A percentile compares a stretch with the other conserved stretches of the same genome.
Conservation (phyloP, 2,113 vertebrate genomes). For the Drymodes brunneopygia region DNA sequence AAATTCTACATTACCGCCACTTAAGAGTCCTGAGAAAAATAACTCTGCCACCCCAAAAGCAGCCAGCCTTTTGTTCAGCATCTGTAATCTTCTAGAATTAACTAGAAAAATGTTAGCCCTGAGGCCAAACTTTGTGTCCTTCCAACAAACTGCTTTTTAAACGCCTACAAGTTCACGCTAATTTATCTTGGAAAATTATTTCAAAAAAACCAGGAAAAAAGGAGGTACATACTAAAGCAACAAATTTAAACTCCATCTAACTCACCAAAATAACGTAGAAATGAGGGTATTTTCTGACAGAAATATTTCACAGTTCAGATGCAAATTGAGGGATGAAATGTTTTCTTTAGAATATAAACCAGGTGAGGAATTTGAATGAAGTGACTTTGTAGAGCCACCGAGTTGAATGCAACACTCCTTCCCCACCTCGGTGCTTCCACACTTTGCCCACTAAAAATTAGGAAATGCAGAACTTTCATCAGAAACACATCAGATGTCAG, state of each 20-base stretch:
- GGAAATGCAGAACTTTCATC: neutral
- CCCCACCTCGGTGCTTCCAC: neutral
- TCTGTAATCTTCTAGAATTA: neutral
- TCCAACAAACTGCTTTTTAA: neutral
- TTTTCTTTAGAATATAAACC: neutral
- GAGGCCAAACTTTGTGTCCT: neutral
- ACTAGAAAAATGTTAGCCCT: neutral
- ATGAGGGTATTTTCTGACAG: neutral
- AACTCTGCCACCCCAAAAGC: neutral
- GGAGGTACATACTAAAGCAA: neutral
- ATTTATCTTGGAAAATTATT: neutral
- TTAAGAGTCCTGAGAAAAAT: neutral
- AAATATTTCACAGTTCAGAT: neutral
- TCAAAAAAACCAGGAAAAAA: fast-evolving
- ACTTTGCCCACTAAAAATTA: neutral
- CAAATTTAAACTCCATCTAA: neutral
- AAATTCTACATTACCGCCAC: neutral
- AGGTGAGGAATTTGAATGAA: neutral
- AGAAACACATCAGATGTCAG: neutral
- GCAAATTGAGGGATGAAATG: neutral
- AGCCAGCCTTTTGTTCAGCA: neutral
- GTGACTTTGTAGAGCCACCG: neutral
- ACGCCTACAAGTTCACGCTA: fast-evolving
- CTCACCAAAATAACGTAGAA: neutral
- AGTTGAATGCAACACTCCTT: neutral